Percentiles rank a stretch among this genome's conserved stretches.
These are phyloP conservation scores for Gonioctena quinquepunctata DNA, from an alignment of 1,140 invertebrate species.

Conservation along the genomic window DNA sequence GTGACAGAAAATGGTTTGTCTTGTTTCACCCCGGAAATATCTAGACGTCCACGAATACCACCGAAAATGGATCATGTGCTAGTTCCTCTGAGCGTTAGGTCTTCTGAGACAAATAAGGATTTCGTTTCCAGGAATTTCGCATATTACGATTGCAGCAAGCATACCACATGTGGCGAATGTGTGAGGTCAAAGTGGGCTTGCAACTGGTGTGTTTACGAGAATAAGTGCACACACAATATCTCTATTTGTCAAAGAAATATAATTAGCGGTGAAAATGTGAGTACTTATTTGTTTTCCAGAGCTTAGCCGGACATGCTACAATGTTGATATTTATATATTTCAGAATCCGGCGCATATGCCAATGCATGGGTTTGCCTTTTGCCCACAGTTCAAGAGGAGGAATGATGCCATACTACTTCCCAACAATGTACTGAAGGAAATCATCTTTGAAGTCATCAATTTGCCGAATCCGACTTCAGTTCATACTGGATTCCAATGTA, in stretches of 20 bases:
- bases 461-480: slow-evolving; percentile 83
- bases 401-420: slow-evolving; percentile 72
- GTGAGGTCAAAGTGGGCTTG: slow-evolving; percentile 89
- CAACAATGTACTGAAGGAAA: slow-evolving; percentile 87
- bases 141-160: slow-evolving; percentile 91
- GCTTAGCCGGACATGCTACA: background rate
- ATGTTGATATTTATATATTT: slow-evolving; percentile 31
- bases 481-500: slow-evolving; percentile 87
- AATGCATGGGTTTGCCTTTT: slow-evolving; percentile 75
- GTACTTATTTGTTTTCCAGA: slow-evolving; percentile 36
- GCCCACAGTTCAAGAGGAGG: slow-evolving; percentile 76
- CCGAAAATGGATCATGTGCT: slow-evolving; percentile 84
- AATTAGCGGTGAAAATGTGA: slow-evolving; percentile 81
- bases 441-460: slow-evolving; percentile 87
- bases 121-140: slow-evolving; percentile 93
- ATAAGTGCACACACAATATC: slow-evolving; percentile 88
- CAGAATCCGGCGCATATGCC: slow-evolving; percentile 73
- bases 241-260: slow-evolving; percentile 79
- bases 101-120: slow-evolving; percentile 92
- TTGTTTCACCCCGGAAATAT: slow-evolving; percentile 81
- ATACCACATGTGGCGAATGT: slow-evolving; percentile 84
- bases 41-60: slow-evolving; percentile 77
- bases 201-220: slow-evolving; percentile 96
- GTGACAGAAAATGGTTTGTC: slow-evolving; percentile 79
- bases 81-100: slow-evolving; percentile 90